Percentiles rank a stretch among this genome's conserved stretches.
phyloP scores from a whole-genome alignment of 2,113 vertebrate species.

The Chrysochloris asiatica region DNA sequence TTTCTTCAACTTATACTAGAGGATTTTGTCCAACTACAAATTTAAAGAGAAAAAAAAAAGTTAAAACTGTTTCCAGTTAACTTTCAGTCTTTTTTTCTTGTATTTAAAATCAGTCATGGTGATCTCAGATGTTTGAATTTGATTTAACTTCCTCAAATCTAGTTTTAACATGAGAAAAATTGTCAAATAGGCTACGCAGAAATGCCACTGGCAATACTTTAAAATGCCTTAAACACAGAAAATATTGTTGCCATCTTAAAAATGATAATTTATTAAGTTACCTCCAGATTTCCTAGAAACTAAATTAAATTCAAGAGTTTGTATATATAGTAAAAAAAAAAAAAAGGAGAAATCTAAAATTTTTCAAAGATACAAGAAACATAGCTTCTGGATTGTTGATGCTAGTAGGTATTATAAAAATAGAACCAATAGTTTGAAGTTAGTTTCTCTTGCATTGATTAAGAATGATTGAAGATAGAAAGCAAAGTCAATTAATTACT shows the following conservation, averaged over 20 bases:
- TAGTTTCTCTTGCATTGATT: not conserved
- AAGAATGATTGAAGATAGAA: not conserved
- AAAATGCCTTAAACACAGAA: conserved; percentile 31
- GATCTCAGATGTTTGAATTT: conserved; percentile 70
- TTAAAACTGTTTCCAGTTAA: conserved; percentile 30
- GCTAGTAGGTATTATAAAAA: not conserved
- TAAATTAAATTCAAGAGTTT: conserved; percentile 41
- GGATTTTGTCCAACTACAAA: conserved; percentile 41
- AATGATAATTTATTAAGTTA: conserved; percentile 48
- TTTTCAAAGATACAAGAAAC: conserved; percentile 24
- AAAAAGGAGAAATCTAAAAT: not conserved
- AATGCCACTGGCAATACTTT: conserved; percentile 53
- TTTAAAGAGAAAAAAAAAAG: conserved; percentile 39
- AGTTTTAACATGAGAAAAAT: conserved; percentile 64
- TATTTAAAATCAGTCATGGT: conserved; percentile 54
- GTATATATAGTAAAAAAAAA: not conserved
- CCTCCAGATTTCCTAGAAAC: conserved; percentile 61
- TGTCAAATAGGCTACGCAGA: conserved; percentile 61
- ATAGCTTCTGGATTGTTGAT: not conserved
- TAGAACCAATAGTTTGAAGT: not conserved
- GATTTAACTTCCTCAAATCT: conserved; percentile 65
- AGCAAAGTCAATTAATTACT: not conserved
- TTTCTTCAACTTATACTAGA: not conserved
- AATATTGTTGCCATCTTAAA: conserved; percentile 61
- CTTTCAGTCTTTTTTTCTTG: not conserved